Evolutionary conservation across 2,888 invertebrate genomes (phyloP).

Genomic region (Arrhopalites spinosus): DNA sequence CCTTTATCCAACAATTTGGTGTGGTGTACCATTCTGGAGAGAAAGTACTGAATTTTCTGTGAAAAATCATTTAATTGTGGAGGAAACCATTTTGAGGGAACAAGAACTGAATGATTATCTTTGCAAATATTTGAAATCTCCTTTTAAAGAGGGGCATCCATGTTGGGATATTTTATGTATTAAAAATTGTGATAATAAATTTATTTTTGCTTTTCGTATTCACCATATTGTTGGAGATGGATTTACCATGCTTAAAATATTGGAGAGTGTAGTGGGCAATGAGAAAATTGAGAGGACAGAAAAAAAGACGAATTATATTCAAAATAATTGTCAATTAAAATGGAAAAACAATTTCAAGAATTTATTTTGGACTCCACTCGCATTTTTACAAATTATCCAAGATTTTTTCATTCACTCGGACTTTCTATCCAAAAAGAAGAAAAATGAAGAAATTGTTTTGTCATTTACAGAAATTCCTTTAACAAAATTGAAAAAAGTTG

Average conservation of each 20-base stretch:
- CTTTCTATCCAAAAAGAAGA: neutral
- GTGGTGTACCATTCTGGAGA: neutral
- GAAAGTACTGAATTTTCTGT: neutral
- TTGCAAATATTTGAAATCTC: neutral
- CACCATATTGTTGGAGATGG: conserved; percentile 5
- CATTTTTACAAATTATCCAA: neutral
- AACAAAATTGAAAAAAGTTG: neutral
- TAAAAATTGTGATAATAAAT: neutral
- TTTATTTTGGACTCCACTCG: neutral
- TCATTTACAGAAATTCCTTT: neutral
- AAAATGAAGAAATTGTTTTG: neutral
- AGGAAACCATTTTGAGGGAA: neutral
- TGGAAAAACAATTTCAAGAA: neutral
- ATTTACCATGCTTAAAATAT: neutral
- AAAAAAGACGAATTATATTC: neutral
- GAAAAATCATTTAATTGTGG: neutral
- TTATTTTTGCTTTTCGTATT: neutral
- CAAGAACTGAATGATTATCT: neutral
- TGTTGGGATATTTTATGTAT: neutral
- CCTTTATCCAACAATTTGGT: neutral
- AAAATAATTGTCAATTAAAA: neutral
- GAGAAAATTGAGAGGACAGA: too few relatives aligned
- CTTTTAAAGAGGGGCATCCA: neutral
- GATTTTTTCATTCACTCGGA: neutral
- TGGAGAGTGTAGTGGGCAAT: neutral